phyloP scores from a whole-genome alignment of 2,797 vertebrate species.

The Heterohyrax brucei region DNA sequence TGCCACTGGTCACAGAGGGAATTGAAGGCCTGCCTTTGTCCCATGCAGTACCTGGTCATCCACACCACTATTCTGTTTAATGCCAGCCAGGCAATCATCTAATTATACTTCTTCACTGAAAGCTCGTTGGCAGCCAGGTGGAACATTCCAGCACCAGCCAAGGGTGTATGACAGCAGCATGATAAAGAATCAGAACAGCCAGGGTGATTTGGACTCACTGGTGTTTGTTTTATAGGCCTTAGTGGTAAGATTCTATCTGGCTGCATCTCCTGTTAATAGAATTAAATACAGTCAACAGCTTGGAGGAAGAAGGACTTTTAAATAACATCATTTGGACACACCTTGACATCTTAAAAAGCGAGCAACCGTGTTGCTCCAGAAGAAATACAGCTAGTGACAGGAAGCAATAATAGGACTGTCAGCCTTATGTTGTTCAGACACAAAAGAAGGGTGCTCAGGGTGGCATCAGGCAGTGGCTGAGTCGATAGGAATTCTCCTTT shows the following conservation, averaged over 20 bases:
- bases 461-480: accelerated
- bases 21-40: background rate
- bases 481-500: background rate
- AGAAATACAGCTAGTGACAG: background rate
- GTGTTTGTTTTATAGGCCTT: background rate
- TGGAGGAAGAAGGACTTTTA: slow-evolving; percentile 6
- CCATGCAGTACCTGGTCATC: background rate
- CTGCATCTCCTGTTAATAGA: slow-evolving; percentile 10
- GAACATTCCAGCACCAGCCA: background rate
- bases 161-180: background rate
- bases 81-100: background rate
- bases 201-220: background rate
- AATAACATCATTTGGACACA: background rate
- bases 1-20: background rate
- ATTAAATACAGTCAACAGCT: background rate
- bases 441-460: background rate
- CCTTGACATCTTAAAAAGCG: slow-evolving; percentile 4
- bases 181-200: background rate
- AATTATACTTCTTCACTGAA: background rate
- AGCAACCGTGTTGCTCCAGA: background rate
- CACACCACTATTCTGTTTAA: background rate
- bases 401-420: slow-evolving; percentile 14
- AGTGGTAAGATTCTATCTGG: background rate
- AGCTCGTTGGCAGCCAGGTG: background rate
- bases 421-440: background rate